These are phyloP conservation scores for Zaprionus africanus DNA, from an alignment of 1,140 invertebrate species.

Conservation along the genomic window DNA sequence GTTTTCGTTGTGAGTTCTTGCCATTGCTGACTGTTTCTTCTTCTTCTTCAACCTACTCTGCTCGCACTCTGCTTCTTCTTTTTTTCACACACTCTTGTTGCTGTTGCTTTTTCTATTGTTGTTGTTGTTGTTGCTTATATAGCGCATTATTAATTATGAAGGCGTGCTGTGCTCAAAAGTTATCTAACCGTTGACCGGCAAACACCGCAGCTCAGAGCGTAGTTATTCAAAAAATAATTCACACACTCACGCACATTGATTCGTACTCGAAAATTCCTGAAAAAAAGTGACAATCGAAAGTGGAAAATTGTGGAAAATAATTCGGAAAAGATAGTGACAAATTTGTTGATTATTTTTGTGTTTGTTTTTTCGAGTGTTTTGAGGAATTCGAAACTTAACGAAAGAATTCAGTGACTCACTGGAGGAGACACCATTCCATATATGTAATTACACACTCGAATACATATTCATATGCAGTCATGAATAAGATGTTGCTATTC, in stretches of 20 bases:
- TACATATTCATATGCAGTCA: background rate
- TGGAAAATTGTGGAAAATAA: background rate
- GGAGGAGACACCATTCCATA: background rate
- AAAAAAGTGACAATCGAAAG: background rate
- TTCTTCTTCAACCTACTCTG: background rate
- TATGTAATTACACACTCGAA: slow-evolving; percentile 1
- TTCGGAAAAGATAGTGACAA: background rate
- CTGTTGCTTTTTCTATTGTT: background rate
- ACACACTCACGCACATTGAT: background rate
- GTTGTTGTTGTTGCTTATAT: slow-evolving; percentile 50
- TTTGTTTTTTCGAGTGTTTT: background rate
- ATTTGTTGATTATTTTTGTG: background rate
- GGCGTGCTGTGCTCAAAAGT: slow-evolving; percentile 69
- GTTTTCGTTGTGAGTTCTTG: slow-evolving; percentile 1
- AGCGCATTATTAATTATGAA: slow-evolving; percentile 80
- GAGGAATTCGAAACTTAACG: background rate
- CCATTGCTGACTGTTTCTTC: slow-evolving; percentile 1
- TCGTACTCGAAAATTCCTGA: background rate
- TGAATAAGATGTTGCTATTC: slow-evolving; percentile 16
- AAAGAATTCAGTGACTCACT: slow-evolving; percentile 3
- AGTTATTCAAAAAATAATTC: slow-evolving; percentile 12
- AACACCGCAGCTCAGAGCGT: slow-evolving; percentile 24
- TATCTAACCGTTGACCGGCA: slow-evolving; percentile 75
- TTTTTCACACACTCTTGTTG: slow-evolving; percentile 7
- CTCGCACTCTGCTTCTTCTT: background rate